Evolutionary conservation across 2,797 vertebrate species (phyloP).

Genomic region (Salarias fasciatus): DNA sequence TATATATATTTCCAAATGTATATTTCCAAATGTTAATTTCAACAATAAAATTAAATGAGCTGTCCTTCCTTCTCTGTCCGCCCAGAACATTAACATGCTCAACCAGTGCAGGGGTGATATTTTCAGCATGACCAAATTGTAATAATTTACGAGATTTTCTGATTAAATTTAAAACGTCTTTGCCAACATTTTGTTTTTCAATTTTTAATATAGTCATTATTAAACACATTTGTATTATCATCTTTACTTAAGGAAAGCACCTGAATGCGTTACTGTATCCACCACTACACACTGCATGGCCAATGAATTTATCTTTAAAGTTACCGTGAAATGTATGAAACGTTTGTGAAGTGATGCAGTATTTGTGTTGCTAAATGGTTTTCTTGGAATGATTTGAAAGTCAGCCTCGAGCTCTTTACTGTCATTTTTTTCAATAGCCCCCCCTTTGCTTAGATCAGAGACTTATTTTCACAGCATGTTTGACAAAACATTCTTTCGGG

Average conservation of each 20-base stretch:
- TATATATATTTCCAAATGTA: no score
- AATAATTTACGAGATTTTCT: background rate
- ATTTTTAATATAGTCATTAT: background rate
- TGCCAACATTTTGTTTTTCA: background rate
- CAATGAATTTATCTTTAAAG: background rate
- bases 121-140: no score
- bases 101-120: no score
- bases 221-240: background rate
- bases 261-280: background rate
- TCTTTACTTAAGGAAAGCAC: background rate
- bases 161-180: background rate
- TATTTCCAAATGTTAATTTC: no score
- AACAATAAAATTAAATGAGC: no score
- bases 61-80: no score
- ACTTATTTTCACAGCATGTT: background rate
- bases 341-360: conserved; percentile 1
- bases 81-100: no score
- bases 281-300: background rate
- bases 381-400: background rate
- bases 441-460: background rate
- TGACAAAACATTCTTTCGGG: background rate
- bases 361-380: conserved; percentile 9
- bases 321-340: background rate
- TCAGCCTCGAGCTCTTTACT: background rate
- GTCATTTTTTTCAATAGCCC: conserved; percentile 12